Evolutionary conservation across 2,888 invertebrate genomes (phyloP), one percentile per base, ranked within the genome.

Genomic region (Cephus nigrinus): DNA sequence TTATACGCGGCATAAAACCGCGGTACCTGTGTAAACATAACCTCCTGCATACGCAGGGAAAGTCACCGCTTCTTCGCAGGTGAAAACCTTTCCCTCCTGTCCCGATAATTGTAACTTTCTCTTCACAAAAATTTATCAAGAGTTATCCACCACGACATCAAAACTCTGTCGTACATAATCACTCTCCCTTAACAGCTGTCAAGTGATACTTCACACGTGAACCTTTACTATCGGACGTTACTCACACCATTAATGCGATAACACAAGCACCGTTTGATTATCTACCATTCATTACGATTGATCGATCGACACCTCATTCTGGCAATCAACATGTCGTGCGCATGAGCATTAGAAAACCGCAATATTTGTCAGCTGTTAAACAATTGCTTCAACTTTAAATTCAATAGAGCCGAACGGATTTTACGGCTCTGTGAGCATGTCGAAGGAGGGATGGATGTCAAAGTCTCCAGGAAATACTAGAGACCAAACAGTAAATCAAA

Each of bases 161-260:
- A 74, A 79, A 78, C 72, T 55, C 75, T 76, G 68, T 40, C 68
- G 73, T 74, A 76, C 83, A 82, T 83, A 74, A 31, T 76, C n/a
- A 15, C n/a, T 76, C 12, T 83, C 77, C 33, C 30, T 76, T 74
- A 83, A 79, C 81, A 83, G 81, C 81, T 82, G 82, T 80, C 80
- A 75, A 74, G 32, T 75, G 74, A 77, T 69, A 77, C 33, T 71
- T 31, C n/a, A 32, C 32, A 69, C 72, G 72, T 55, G 76, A 73
- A 40, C 15, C 33, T 71, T 40, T 71, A 9, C 33, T 23, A n/a
- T 36, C 30, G 11, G 35, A 33, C 73, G n/a, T 23, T 33, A 55
- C 3, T 23, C 23, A 15, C 55, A 5, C 55, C 23, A 55, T 23
- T 23, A 55, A 55, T 23, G 55, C 55, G 55, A 55, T 55, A 55